Evolutionary conservation across 2,113 vertebrate genomes (phyloP).

Genomic region (Piprites chloris): DNA sequence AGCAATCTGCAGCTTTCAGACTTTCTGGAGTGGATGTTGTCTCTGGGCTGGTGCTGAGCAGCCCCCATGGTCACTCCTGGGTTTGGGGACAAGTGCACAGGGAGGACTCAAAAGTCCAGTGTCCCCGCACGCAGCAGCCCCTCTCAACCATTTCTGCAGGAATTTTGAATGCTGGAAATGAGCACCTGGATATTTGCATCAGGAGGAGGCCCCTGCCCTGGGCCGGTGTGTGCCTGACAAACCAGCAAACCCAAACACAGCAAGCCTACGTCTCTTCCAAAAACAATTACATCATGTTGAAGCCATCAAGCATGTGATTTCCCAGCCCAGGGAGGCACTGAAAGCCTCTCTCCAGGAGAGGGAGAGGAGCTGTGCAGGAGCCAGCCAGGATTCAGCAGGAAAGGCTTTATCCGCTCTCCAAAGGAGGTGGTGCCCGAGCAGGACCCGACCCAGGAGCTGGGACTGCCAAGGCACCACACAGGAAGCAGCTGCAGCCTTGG

Average conservation of each 20-base stretch:
- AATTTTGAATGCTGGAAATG: neutral
- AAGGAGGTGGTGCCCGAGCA: neutral
- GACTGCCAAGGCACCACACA: neutral
- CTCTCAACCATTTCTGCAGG: neutral
- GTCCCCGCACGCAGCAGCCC: rapidly evolving
- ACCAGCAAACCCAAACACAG: neutral
- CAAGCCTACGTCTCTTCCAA: neutral
- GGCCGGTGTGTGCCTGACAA: neutral
- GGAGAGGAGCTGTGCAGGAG: neutral
- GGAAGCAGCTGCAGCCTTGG: neutral
- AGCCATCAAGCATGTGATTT: constrained; percentile 39
- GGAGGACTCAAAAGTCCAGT: neutral
- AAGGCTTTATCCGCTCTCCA: neutral
- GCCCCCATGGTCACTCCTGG: neutral
- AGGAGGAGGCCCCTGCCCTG: neutral
- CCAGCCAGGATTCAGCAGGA: neutral
- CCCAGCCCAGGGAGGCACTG: neutral
- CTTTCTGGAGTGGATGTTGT: neutral
- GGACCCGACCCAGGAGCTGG: neutral
- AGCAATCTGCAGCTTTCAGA: neutral
- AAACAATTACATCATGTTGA: constrained; percentile 1
- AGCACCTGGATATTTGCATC: neutral
- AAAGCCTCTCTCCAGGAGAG: neutral
- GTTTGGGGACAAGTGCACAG: neutral
- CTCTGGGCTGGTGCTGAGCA: neutral